phyloP scores from a whole-genome alignment of 1,140 invertebrate species.

The Lasioglossum albipes region DNA sequence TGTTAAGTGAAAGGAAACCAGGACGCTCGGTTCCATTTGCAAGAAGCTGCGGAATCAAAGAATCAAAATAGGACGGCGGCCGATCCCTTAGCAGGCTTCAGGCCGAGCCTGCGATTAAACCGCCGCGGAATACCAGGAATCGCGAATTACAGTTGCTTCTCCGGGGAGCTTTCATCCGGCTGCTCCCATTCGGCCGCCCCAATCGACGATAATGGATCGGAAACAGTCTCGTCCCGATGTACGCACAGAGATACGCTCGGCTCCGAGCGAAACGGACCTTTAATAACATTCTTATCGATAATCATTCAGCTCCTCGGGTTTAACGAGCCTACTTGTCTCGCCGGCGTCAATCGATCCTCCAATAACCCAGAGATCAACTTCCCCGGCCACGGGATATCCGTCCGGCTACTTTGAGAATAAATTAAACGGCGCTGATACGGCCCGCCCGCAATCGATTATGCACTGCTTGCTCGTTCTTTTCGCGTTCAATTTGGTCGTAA shows the following conservation, averaged over 20 bases:
- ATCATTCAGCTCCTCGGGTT: constrained; percentile 14
- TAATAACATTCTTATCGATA: constrained; percentile 49
- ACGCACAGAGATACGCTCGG: neutral
- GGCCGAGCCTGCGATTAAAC: constrained; percentile 61
- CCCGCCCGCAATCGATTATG: constrained; percentile 6
- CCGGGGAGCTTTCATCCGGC: constrained; percentile 39
- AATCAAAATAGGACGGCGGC: constrained; percentile 17
- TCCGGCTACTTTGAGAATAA: constrained; percentile 16
- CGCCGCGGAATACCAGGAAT: constrained; percentile 59
- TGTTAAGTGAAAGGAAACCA: constrained; percentile 6
- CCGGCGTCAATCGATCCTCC: neutral
- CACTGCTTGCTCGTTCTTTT: too few relatives aligned
- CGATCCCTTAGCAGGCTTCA: constrained; percentile 39
- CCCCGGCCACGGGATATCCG: constrained; percentile 2
- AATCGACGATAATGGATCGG: constrained; percentile 43
- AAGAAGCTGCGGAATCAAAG: constrained; percentile 30
- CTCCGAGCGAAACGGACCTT: constrained; percentile 6
- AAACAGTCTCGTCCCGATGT: neutral
- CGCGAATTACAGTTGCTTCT: constrained; percentile 17
- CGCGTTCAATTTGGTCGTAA: neutral
- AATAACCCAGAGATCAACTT: constrained; percentile 29
- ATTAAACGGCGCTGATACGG: neutral
- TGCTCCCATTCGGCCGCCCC: constrained; percentile 26
- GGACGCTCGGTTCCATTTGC: constrained; percentile 24
- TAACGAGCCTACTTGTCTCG: constrained; percentile 8